Evolutionary conservation across 2,113 vertebrate genomes (phyloP), one percentile per base, ranked within the genome.

Genomic region (Mastomys natalensis): DNA sequence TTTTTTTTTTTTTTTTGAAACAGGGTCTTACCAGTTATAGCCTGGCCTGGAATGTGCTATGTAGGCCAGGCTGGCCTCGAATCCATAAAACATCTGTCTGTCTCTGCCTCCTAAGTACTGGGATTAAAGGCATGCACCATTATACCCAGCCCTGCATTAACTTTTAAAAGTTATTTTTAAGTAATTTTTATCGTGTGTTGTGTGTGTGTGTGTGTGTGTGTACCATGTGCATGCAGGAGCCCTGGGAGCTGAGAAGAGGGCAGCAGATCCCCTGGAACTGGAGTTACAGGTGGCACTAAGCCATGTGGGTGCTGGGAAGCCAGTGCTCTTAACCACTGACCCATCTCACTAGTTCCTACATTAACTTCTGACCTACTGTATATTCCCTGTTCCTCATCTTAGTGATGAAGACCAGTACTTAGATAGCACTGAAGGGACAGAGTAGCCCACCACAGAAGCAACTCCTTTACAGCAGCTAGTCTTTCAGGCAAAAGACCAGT

Each of bases 381-480:
- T 96, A 37, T 17, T 86, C 43, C 64, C 31, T 5, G 40, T 22
- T 37, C 29, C 24, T 21, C 0, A n/a, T 8, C 68, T 51, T 29
- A 31, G 51, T 13, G 88, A 58, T 40, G 80, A 40, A 91, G 64
- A 55, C 64, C 89, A 82, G 66, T 29, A 85, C 68, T n/a, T n/a
- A 22, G 22, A 86, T 3, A 78, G 48, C 77, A 82, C 40, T 66
- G 91, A 85, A 95, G 88, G 87, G 8, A 64, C 1, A 58, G 64
- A 93, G n/a, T 17, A 88, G 84, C 60, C 92, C 58, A 26, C 72
- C 22, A 80, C 0, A 62, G 62, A 92, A 85, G 24, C 51, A 48
- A 92, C 21, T 53, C 58, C 34, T 80, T 92, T n/a, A 80, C 6
- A 78, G n/a, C 31, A 95, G 37, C 81, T 87, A 88, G 51, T 81